Conservation (phyloP, 2,888 invertebrate genomes). For the Habrosyne pyritoides region DNA sequence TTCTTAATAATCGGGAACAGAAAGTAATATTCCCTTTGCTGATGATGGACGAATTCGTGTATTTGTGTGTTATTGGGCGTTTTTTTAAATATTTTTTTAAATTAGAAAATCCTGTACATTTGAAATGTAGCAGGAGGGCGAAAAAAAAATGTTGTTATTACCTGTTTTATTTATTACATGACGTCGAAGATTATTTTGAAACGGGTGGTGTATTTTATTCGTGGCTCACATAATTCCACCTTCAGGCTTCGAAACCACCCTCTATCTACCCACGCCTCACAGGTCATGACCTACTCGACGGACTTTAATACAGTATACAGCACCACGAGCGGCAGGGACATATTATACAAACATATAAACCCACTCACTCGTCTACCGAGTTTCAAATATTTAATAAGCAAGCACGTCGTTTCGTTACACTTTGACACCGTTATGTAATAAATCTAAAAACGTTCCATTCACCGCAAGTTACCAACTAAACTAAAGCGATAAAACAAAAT, state of each 20-base stretch:
- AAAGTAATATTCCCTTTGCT: too few species aligned
- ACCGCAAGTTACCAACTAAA: not conserved
- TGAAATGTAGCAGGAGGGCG: too few species aligned
- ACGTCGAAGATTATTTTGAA: not conserved
- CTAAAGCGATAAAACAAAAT: constrained; percentile 32
- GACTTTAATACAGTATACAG: not conserved
- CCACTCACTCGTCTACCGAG: not conserved
- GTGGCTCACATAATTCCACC: not conserved
- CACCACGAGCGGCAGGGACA: not conserved
- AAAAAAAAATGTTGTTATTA: too few species aligned
- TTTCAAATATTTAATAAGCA: not conserved
- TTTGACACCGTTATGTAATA: not conserved
- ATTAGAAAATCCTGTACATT: too few species aligned
- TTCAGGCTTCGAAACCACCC: not conserved
- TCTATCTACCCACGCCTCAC: not conserved
- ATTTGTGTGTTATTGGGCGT: too few species aligned
- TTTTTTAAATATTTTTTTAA: too few species aligned
- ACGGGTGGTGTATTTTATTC: not conserved
- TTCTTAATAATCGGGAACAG: too few species aligned
- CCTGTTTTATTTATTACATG: too few species aligned
- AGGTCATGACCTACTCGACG: not conserved
- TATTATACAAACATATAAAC: not conserved
- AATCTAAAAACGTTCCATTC: not conserved
- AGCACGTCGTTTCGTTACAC: not conserved
- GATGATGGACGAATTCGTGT: too few species aligned